Percentiles rank a stretch among this genome's conserved stretches.
These are phyloP conservation scores for Campylomormyrus tamandua DNA, from an alignment of 2,113 vertebrate genomes.

Conservation along the genomic window DNA sequence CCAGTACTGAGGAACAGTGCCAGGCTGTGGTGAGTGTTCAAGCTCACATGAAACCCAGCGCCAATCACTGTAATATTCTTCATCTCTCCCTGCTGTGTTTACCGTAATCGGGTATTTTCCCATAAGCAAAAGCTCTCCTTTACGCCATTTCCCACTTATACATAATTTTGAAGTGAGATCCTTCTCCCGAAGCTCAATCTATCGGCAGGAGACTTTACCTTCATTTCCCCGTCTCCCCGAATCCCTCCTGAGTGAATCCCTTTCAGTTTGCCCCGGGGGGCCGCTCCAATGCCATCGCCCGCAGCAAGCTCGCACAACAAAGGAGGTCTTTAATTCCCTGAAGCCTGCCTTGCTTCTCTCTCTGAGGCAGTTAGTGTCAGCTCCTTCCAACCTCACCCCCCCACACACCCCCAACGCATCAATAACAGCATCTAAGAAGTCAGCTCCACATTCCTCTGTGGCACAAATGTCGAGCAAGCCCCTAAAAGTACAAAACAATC, in stretches of 20 bases:
- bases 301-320: neutral
- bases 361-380: constrained; percentile 7
- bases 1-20: neutral
- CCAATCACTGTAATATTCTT: neutral
- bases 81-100: neutral
- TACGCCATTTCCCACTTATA: neutral
- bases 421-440: constrained; percentile 11
- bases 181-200: neutral
- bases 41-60: neutral
- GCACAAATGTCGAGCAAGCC: neutral
- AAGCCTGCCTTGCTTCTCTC: constrained; percentile 6
- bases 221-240: neutral
- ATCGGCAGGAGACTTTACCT: neutral
- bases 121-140: neutral
- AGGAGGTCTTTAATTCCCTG: constrained; percentile 12
- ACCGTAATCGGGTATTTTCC: neutral
- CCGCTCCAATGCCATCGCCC: neutral
- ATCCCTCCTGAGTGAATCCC: neutral
- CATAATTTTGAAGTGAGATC: neutral
- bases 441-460: neutral
- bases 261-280: neutral
- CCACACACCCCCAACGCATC: neutral
- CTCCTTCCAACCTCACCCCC: neutral
- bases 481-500: neutral
- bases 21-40: neutral